These are phyloP conservation scores for Trichonephila inaurata DNA, from an alignment of 1,140 invertebrate species.

Conservation along the genomic window DNA sequence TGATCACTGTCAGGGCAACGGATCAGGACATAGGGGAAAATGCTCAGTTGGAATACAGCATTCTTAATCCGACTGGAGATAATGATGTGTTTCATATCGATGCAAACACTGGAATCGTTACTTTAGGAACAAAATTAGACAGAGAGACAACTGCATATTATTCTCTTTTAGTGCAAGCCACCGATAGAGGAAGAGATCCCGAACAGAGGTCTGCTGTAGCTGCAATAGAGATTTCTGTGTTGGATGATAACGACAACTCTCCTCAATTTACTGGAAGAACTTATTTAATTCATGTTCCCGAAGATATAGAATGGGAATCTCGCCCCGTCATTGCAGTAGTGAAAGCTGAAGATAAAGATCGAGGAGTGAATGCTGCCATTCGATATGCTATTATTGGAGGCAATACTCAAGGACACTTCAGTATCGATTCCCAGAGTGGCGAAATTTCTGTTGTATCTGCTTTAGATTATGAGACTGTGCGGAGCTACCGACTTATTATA, in stretches of 20 bases:
- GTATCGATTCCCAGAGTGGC: conserved; percentile 95
- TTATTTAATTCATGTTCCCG: conserved; percentile 89
- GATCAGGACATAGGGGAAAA: conserved; percentile 95
- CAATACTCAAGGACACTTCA: conserved; percentile 94
- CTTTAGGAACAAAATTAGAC: conserved; percentile 90
- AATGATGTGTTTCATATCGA: conserved; percentile 92
- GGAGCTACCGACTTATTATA: conserved; percentile 92
- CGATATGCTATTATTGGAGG: conserved; percentile 97
- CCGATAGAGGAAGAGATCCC: conserved; percentile 88
- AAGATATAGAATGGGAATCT: conserved; percentile 90
- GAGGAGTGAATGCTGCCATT: conserved; percentile 92
- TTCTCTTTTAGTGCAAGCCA: conserved; percentile 90
- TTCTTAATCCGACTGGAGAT: conserved; percentile 89
- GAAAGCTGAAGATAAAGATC: conserved; percentile 92
- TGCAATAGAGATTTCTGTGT: conserved; percentile 89
- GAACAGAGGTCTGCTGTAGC: conserved; percentile 88
- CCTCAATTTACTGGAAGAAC: conserved; percentile 95
- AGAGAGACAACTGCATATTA: conserved; percentile 93
- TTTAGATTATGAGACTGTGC: conserved; percentile 92
- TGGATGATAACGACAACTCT: conserved; percentile 98
- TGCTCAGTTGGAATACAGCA: conserved; percentile 85
- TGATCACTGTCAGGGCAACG: conserved; percentile 93
- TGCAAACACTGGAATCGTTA: conserved; percentile 91
- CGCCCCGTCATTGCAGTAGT: conserved; percentile 93
- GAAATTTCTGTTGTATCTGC: conserved; percentile 92